Base-by-base conservation (phyloP, 2,113 vertebrate species). In the Cromileptes altivelis region DNA sequence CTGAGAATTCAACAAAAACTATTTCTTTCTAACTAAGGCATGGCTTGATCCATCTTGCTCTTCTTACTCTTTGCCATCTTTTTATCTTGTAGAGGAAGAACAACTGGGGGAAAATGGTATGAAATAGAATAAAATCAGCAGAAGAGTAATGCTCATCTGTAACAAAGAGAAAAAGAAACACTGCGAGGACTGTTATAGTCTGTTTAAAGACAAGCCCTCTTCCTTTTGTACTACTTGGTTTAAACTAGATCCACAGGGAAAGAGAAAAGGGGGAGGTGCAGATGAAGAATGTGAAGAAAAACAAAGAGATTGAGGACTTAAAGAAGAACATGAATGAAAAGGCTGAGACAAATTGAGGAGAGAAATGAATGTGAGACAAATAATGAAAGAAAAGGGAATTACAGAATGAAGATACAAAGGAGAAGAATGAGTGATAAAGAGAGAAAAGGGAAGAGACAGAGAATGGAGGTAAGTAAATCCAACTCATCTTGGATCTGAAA, bases 391-490 rank as follows among this genome's bases (percentile, higher is more conserved):
- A 60, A 72, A 49, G 55, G 37, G 42, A 82, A 65, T 81, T 58
- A 61, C 55, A 61, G 33, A 72, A 47, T 55, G 57, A 65, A 70
- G 40, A 55, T 5, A 70, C 25, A 30, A 25, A 40, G 40, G 40
- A 53, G 30, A 65, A 19, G 30, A 65, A 15, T 58, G 70, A 78
- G 11, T 60, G 75, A 84, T 77, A 42, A 47, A 67, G 23, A 75
- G 11, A 75, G 50, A 55, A 78, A 50, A 56, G 61, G 45, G 37
- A 37, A 42, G 67, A 81, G 74, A 58, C 49, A 33, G 17, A 80
- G 75, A 77, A 69, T 13, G 65, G 37, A 82, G 42, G 52, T 21
- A 58, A 87, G 74, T 76, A 75, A 87, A 90, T 85, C 80, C 61
- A 73, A 60, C 80, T 83, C 8, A 27, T 87, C 65, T 87, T 18